Percentiles rank a stretch among this genome's conserved stretches.
These are phyloP conservation scores for Amphipoea lucens DNA, from an alignment of 2,888 invertebrate genomes.

Conservation along the genomic window DNA sequence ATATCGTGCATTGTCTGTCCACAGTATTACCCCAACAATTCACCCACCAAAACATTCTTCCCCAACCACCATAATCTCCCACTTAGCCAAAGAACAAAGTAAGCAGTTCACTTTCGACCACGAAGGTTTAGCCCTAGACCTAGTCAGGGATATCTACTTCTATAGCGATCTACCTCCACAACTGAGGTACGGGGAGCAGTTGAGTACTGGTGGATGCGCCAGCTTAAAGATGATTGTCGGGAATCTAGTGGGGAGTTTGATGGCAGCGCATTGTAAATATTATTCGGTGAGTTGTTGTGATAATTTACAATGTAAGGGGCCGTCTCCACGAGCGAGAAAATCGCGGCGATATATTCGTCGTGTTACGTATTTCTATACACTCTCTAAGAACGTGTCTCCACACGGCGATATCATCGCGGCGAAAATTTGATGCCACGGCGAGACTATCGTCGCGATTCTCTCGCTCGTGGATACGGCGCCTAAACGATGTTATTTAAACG, in stretches of 20 bases:
- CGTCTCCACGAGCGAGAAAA: no score
- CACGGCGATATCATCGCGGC: no score
- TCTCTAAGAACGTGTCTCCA: no score
- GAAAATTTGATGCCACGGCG: no score
- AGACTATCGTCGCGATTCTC: no score
- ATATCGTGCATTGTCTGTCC: not conserved
- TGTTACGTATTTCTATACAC: no score
- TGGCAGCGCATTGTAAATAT: slow-evolving; percentile 92
- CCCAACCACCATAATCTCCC: slow-evolving; percentile 76
- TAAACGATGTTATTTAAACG: not conserved
- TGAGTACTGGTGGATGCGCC: slow-evolving; percentile 55
- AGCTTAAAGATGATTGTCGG: slow-evolving; percentile 74
- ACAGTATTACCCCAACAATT: slow-evolving; percentile 82
- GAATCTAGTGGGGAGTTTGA: slow-evolving; percentile 82
- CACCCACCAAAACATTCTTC: slow-evolving; percentile 75
- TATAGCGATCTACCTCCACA: slow-evolving; percentile 82
- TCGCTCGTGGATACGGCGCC: no score
- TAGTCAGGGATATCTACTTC: slow-evolving; percentile 83
- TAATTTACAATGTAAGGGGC: not conserved
- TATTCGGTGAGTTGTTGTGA: slow-evolving; percentile 90
- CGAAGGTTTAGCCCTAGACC: slow-evolving; percentile 72
- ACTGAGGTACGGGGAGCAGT: slow-evolving; percentile 68
- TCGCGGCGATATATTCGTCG: no score
- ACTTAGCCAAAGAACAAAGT: slow-evolving; percentile 77
- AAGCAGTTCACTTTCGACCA: slow-evolving; percentile 75